Evolutionary conservation across 2,888 invertebrate genomes (phyloP), one percentile per base, ranked within the genome.

Genomic region (Hirtodrosophila cameraria): DNA sequence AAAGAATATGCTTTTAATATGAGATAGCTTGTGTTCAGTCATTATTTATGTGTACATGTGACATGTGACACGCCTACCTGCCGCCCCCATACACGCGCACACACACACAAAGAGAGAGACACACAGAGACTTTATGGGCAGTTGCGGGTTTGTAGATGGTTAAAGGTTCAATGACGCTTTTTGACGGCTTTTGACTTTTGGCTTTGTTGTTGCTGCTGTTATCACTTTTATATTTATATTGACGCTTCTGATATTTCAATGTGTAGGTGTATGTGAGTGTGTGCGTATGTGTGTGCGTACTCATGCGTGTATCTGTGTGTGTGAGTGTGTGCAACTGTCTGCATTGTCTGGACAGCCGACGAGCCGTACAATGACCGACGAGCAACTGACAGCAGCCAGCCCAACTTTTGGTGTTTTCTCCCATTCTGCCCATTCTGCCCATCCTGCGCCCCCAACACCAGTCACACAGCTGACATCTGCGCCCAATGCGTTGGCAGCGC

Each of bases 131-230:
- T 12, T 28, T 2, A 12, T 3, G 27, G 15, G 6, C n/a, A 15
- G 16, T 7, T 49, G 2, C 6, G 11, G 6, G 12, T 12, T 20
- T 52, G 41, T 35, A 45, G 16, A 38, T 52, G 71, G 72, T 53
- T 57, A 25, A 72, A 50, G 58, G 62, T 63, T 62, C 79, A 75
- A 63, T 79, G 76, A 76, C 68, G 85, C 70, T 59, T 75, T 84
- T 74, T 82, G 80, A 84, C 60, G 73, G 75, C 79, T 71, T 81
- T 81, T 84, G 82, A 75, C 81, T 84, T 65, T 64, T 73, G 42
- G 68, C 61, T 45, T 38, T 62, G 48, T 43, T 61, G 28, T 39
- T 54, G 36, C 27, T 67, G 55, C 28, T 62, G 61, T 70, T 72
- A 59, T 68, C 65, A 57, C 49, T 52, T 77, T 60, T 66, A 62